These are phyloP conservation scores for Caretta caretta DNA, from an alignment of 2,113 vertebrate species.

Conservation along the genomic window DNA sequence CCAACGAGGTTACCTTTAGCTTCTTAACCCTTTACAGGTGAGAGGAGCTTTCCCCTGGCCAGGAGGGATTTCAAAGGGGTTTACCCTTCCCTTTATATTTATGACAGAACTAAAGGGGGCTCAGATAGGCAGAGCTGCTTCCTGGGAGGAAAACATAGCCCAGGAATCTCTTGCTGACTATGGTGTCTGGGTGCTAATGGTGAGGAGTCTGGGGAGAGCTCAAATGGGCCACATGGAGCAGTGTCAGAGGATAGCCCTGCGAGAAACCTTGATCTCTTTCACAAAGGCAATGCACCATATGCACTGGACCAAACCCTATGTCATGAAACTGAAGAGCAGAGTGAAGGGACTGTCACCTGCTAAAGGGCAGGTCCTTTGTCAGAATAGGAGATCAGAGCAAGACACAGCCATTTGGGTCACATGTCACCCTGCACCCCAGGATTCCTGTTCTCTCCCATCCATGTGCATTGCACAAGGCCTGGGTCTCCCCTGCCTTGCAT, in stretches of 20 bases:
- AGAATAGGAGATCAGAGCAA: neutral
- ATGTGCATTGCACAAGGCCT: neutral
- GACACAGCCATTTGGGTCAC: neutral
- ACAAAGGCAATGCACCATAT: neutral
- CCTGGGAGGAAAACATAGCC: neutral
- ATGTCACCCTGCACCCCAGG: neutral
- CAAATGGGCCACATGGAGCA: neutral
- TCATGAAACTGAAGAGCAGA: neutral
- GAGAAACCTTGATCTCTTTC: neutral
- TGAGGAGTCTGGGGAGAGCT: neutral
- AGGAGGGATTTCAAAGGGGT: too few relatives aligned
- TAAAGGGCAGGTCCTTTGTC: neutral
- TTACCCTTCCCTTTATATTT: too few relatives aligned
- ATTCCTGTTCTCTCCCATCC: neutral
- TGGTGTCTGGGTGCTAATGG: neutral
- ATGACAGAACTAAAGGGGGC: neutral
- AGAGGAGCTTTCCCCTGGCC: too few relatives aligned
- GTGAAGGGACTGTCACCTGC: neutral
- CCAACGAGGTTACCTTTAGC: too few relatives aligned
- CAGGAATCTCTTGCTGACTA: neutral
- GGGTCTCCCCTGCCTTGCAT: neutral
- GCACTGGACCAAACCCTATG: neutral
- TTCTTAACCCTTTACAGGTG: too few relatives aligned
- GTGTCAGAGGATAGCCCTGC: neutral
- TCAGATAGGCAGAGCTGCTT: neutral